Conservation (phyloP, 2,888 invertebrate genomes). For the Troilus luridus region DNA sequence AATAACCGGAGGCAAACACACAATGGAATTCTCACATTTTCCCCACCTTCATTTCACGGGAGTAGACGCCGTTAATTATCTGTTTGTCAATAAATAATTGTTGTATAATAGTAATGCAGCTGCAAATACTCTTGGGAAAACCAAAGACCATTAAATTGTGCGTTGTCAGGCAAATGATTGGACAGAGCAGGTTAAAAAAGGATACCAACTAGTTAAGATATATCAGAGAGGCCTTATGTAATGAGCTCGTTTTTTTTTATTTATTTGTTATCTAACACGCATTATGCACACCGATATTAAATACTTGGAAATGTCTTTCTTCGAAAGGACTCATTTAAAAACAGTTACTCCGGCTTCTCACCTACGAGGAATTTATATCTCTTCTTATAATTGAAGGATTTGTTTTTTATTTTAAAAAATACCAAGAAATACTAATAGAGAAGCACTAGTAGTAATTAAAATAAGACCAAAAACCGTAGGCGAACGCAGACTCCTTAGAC, state of each 20-base stretch:
- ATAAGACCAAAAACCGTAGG: no score
- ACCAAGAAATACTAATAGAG: no score
- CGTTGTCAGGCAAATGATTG: not conserved
- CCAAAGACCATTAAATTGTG: not conserved
- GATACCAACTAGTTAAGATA: not conserved
- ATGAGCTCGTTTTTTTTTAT: not conserved
- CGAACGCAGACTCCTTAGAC: no score
- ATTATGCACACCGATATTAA: no score
- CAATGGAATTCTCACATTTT: no score
- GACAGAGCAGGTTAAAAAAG: not conserved
- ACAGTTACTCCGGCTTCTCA: no score
- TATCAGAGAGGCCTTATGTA: not conserved
- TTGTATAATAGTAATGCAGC: not conserved
- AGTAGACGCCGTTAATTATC: not conserved
- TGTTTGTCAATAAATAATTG: not conserved
- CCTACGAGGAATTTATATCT: no score
- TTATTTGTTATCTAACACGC: not conserved
- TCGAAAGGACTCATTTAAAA: no score
- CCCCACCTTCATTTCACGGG: not conserved
- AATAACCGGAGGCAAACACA: not conserved
- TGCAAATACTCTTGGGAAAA: not conserved
- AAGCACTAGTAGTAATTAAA: no score
- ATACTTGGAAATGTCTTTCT: no score
- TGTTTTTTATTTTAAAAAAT: no score
- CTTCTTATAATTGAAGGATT: no score